Percentiles rank a stretch among this genome's conserved stretches.
These are phyloP conservation scores for Phenganax subtilis DNA, from an alignment of 92 coral and sea anemone species.

Conservation along the genomic window DNA sequence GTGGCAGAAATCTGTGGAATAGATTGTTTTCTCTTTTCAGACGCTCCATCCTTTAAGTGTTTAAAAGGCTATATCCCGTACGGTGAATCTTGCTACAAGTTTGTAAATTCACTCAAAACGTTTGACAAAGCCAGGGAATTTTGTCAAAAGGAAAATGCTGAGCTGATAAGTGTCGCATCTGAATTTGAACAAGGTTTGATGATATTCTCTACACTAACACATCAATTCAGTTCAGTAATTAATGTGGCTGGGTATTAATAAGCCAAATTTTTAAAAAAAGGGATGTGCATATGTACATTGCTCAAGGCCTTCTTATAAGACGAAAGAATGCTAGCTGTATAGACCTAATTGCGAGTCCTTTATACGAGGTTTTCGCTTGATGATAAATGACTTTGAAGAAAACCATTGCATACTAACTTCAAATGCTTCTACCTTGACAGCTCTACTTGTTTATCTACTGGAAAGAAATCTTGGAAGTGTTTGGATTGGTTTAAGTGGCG, in stretches of 20 bases:
- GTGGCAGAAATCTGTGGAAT: neutral
- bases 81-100: conserved; percentile 55
- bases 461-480: conserved; percentile 68
- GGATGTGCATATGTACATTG: no score
- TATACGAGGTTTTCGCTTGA: neutral
- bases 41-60: conserved; percentile 44
- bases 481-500: conserved; percentile 73
- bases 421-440: neutral
- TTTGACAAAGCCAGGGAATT: conserved; percentile 66
- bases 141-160: conserved; percentile 42
- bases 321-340: no score
- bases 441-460: conserved; percentile 52
- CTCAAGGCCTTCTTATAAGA: no score
- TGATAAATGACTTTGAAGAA: neutral
- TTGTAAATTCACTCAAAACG: conserved; percentile 50
- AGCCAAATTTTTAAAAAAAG: neutral
- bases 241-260: neutral
- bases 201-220: neutral
- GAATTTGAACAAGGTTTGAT: conserved; percentile 31
- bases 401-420: neutral
- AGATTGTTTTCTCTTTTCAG: neutral
- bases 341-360: no score
- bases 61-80: conserved; percentile 43
- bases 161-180: conserved; percentile 7
- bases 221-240: neutral